Evolutionary conservation across 2,797 vertebrate species (phyloP), one percentile per base, ranked within the genome.

Genomic region (Pseudopleuronectes americanus): DNA sequence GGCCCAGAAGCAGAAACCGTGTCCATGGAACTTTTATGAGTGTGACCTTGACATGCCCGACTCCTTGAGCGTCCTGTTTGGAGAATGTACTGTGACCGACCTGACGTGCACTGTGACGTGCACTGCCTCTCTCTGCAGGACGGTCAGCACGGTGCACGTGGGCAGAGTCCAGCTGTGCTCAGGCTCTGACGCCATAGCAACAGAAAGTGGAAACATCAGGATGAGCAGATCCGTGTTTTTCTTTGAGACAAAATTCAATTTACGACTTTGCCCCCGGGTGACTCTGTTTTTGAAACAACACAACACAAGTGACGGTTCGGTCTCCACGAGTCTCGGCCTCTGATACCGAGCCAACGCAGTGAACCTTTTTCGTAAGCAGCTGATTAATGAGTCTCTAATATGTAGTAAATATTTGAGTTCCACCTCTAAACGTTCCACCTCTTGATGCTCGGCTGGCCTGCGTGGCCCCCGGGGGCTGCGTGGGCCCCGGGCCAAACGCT

Each of bases 1-100:
- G 87, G 83, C 67, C 76, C 67, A 22, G 63, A 52, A 74, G 83
- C 43, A 80, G 66, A 74, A 82, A 45, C 67, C 14, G 26, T 62
- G 71, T 85, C 74, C 65, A 26, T 48, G 53, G 64, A 74, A 71
- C 72, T 80, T 92, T 92, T 89, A 91, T 83, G 89, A 91, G 83
- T n/a, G 19, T 88, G 87, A 91, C 90, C 89, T 77, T 75, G 80
- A 89, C 86, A 81, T 84, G 88, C 81, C 85, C 74, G 56, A 71
- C 1, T 56, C 72, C 68, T 70, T 31, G 48, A 79, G 71, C 71
- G 13, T 79, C 62, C 62, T 57, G 61, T 81, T 76, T 64, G 75
- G 64, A 72, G 77, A 78, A 71, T 84, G 88, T 79, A 83, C 76
- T 84, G 26, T 87, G 65, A 60, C 71, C 43, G 58, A 24, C 41